These are phyloP conservation scores for Heliangelus exortis DNA, from an alignment of 2,797 vertebrate genomes.

Conservation along the genomic window DNA sequence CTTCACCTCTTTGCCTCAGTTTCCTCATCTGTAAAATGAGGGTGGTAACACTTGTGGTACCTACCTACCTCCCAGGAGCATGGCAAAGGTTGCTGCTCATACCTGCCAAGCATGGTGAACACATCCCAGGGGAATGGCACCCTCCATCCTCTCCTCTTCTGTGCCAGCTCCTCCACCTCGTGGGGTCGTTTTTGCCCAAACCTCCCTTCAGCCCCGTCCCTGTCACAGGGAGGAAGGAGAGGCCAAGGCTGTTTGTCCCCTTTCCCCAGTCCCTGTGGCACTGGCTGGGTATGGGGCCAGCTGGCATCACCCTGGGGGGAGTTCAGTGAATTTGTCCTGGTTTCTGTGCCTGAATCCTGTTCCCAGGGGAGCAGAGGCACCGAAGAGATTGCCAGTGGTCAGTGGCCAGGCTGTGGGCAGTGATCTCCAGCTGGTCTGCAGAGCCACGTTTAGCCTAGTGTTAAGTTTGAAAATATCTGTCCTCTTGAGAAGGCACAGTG, in stretches of 20 bases:
- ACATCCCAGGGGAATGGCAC: background rate
- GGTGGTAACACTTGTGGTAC: constrained; percentile 48
- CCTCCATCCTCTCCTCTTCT: background rate
- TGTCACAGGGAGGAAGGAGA: background rate
- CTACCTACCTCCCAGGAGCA: constrained; percentile 60
- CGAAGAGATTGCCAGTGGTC: too few species aligned
- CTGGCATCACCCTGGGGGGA: background rate
- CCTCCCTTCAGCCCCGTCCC: too few species aligned
- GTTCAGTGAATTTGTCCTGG: background rate
- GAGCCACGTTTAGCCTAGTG: background rate
- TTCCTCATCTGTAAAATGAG: constrained; percentile 74
- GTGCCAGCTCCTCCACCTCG: background rate
- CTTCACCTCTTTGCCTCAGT: constrained; percentile 68
- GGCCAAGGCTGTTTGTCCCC: background rate
- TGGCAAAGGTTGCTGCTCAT: background rate
- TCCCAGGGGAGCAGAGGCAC: background rate
- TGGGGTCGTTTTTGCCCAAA: too few species aligned
- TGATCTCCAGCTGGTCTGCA: fast-evolving
- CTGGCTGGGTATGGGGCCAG: background rate
- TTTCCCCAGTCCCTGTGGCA: too few species aligned
- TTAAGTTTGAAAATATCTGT: background rate
- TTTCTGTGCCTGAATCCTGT: background rate
- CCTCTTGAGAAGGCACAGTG: fast-evolving
- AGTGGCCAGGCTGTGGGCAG: fast-evolving
- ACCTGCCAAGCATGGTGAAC: too few species aligned